Base-by-base conservation (phyloP, 2,888 invertebrate species). In the Eupithecia inturbata region DNA sequence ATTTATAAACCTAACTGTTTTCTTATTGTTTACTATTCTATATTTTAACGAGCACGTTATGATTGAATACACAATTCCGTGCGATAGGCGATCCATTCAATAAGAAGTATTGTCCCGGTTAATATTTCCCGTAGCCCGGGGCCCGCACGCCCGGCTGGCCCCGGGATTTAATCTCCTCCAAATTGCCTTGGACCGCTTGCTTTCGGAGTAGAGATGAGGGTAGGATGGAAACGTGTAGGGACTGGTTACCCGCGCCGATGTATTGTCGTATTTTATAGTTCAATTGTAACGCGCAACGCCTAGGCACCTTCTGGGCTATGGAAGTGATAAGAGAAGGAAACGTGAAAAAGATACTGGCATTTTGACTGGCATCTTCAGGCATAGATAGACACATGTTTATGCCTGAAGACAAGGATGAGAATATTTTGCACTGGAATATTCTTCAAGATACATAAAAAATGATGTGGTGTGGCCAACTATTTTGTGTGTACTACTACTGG, bases 151-250 rank as follows among this genome's bases (percentile, higher is more conserved):
- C 83, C 84, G 83, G 85, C 74, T 80, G 82, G 67, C 73, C 81
- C 81, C 82, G 80, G 83, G 85, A 84, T 88, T 88, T 87, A 88
- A 88, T 88, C 88, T 88, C 81, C 82, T 82, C 80, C 81, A 87
- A 87, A 88, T 88, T 88, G 87, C 87, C 84, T 83, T 77, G 84
- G 84, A 82, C 81, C 81, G 74, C 75, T 72, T 79, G 81, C 82
- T 82, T 82, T 82, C 81, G 80, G 82, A 81, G 81, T 78, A 82
- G 82, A 22, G 26, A 12, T 39, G 16, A 16, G 1, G 9, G n/a
- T 36, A 66, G 1, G 26, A 36, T 39, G 39, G 1, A 66, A 66
- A 7, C 66, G 5, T 39, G 66, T 39, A 1, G 36, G 36, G n/a
- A 12, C 64, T 64, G 64, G 64, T 36, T 64, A 19, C 36, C 36